These are phyloP conservation scores for Notodonta ziczac DNA, from an alignment of 2,888 invertebrate genomes.

Conservation along the genomic window DNA sequence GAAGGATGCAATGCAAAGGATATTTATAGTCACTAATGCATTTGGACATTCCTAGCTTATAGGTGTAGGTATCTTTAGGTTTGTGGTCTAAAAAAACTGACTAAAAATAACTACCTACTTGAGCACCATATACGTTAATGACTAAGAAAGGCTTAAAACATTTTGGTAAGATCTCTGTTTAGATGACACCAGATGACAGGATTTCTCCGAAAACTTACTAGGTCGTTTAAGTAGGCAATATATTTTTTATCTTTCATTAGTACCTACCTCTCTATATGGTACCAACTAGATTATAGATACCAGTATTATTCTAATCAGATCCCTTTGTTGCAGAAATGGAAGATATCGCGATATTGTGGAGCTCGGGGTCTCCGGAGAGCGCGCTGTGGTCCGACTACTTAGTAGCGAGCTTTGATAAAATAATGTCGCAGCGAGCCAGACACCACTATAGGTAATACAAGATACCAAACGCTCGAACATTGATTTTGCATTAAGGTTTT, in stretches of 20 bases:
- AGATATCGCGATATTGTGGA: conserved; percentile 92
- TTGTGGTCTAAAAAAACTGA: too few species aligned
- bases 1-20: background rate
- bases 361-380: conserved; percentile 91
- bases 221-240: too few species aligned
- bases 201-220: too few species aligned
- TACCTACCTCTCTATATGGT: too few species aligned
- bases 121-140: too few species aligned
- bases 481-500: conserved; percentile 4
- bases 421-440: conserved; percentile 91
- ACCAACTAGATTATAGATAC: too few species aligned
- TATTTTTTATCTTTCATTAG: too few species aligned
- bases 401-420: conserved; percentile 92
- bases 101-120: too few species aligned
- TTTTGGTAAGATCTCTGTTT: too few species aligned
- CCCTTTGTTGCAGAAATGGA: conserved; percentile 86
- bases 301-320: background rate
- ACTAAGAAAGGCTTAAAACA: too few species aligned
- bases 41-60: background rate
- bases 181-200: too few species aligned
- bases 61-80: background rate
- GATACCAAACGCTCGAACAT: conserved; percentile 1
- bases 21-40: background rate
- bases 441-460: conserved; percentile 90
- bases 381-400: conserved; percentile 92